Evolutionary conservation across 2,888 invertebrate species (phyloP), one percentile per base, ranked within the genome.

Genomic region (Lagria hirta): DNA sequence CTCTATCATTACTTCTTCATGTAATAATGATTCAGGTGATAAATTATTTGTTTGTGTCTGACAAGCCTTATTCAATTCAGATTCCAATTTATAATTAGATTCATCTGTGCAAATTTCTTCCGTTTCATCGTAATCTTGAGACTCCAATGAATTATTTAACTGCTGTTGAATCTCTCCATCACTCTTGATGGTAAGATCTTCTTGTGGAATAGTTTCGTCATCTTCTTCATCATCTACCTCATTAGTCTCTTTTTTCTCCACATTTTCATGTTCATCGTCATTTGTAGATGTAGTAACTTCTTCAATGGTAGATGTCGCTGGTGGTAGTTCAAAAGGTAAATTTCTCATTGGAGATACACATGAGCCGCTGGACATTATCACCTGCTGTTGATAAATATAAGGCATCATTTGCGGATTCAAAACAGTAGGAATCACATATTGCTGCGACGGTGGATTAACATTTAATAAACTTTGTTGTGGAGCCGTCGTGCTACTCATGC

Each of bases 311-410:
- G 33, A 43, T 53, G 32, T 61, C 57, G 43, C 63, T 51, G 51
- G 51, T 6, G 58, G 63, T 54, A 43, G 51, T 20, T 64, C 64
- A 38, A 64, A 63, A n/a, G 64, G 61, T 24, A 62, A 49, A 18
- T 62, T 60, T 14, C 60, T 55, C 26, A 64, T 51, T 13, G 69
- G 65, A 21, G 72, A 62, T 24, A 73, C 58, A 27, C 73, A 57
- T 10, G 72, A 69, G 41, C 64, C 64, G 2, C 74, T 73, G 10
- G 77, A 73, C 62, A 77, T 73, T 62, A 77, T 75, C 21, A 77
- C 71, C 21, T 76, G 76, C 55, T 77, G 77, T 51, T 77, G 77
- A 57, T 76, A 76, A 60, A 78, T 65, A 43, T 75, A 78, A 1
- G 77, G 77, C 74, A 77, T 74, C 72, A 75, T 74, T 50, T 75